These are phyloP conservation scores for Bombus sylvicola DNA, from an alignment of 1,140 invertebrate genomes.

Conservation along the genomic window DNA sequence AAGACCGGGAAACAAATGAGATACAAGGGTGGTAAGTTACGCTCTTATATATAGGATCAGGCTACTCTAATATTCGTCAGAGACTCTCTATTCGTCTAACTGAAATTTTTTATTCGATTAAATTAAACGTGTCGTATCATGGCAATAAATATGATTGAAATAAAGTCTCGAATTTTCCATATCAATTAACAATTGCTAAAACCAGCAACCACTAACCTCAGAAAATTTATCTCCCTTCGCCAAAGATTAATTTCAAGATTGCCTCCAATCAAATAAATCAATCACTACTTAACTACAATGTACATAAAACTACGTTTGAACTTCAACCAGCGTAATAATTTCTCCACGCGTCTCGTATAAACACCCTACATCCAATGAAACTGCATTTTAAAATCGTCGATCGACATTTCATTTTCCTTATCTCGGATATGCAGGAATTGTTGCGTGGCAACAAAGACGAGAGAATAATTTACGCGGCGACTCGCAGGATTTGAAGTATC, in stretches of 20 bases:
- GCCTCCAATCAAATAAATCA: not conserved
- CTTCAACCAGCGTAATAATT: not conserved
- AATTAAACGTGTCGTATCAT: not conserved
- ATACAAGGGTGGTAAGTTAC: conserved; percentile 80
- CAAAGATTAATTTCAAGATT: not conserved
- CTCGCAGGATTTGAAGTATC: conserved; percentile 46
- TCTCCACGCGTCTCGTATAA: not conserved
- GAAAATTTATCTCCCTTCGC: not conserved
- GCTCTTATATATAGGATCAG: conserved; percentile 78
- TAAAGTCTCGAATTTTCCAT: not conserved
- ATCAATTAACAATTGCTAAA: not conserved
- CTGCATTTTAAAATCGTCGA: not conserved
- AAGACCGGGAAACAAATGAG: conserved; percentile 79
- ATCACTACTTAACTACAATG: not conserved
- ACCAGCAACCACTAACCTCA: not conserved
- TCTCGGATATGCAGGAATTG: not conserved
- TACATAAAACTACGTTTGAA: not conserved
- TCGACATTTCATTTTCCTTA: conserved; percentile 8
- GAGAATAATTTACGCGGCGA: conserved; percentile 32
- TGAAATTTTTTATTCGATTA: not conserved
- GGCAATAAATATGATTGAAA: not conserved
- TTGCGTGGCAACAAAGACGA: not conserved
- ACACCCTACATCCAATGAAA: no score
- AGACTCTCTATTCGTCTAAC: not conserved
- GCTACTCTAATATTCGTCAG: conserved; percentile 50